phyloP scores from a whole-genome alignment of 2,888 invertebrate genomes.

The Arrhopalites spinosus region DNA sequence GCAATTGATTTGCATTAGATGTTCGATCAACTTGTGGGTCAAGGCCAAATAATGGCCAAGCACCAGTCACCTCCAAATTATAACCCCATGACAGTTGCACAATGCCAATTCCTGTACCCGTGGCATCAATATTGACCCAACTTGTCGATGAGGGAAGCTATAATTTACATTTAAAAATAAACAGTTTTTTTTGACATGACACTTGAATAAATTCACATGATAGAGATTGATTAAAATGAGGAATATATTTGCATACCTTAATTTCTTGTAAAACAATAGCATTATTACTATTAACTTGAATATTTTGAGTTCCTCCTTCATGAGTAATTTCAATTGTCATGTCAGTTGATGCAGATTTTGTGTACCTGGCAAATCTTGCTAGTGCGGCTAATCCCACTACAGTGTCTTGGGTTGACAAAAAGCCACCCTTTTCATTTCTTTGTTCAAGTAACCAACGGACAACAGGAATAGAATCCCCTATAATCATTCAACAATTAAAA shows the following conservation, averaged over 20 bases:
- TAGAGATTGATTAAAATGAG: too few species aligned
- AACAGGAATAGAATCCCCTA: conserved; percentile 64
- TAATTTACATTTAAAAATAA: conserved; percentile 1
- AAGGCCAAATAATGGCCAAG: conserved; percentile 83
- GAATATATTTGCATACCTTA: too few species aligned
- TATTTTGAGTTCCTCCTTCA: conserved; percentile 63
- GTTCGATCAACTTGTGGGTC: conserved; percentile 84
- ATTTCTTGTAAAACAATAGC: conserved; percentile 81
- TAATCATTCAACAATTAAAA: background rate
- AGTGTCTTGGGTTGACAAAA: conserved; percentile 68
- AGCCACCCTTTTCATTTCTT: conserved; percentile 72
- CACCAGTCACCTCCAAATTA: conserved; percentile 80
- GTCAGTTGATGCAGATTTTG: conserved; percentile 62
- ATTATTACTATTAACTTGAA: conserved; percentile 71
- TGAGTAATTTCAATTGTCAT: conserved; percentile 65
- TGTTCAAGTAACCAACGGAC: conserved; percentile 75
- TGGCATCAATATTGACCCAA: conserved; percentile 73
- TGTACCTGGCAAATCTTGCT: conserved; percentile 71
- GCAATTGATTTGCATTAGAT: conserved; percentile 75
- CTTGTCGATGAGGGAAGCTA: conserved; percentile 66
- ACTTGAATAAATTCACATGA: background rate
- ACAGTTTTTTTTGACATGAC: too few species aligned
- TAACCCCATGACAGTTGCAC: conserved; percentile 80
- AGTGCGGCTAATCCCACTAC: conserved; percentile 70
- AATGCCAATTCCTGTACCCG: conserved; percentile 78